A percentile compares a stretch with the other conserved stretches of the same genome.
These are phyloP conservation scores for Drosophila navojoa DNA, from an alignment of 1,140 invertebrate genomes.

Conservation along the genomic window DNA sequence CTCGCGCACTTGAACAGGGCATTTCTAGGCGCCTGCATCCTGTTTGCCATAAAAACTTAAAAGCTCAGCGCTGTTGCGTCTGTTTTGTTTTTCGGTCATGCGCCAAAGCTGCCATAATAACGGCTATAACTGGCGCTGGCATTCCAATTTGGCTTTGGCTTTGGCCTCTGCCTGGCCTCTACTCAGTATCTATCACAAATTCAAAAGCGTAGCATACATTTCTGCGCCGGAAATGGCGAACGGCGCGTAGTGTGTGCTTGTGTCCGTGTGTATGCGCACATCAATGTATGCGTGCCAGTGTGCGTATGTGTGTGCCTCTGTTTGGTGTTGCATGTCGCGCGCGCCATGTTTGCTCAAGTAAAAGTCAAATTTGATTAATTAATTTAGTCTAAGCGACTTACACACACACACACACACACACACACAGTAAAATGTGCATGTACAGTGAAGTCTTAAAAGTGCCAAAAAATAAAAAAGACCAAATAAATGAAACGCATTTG, in stretches of 20 bases:
- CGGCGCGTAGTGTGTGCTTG: slow-evolving; percentile 49
- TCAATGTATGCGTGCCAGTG: background rate
- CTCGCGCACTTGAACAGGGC: slow-evolving; percentile 12
- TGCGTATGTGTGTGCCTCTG: slow-evolving; percentile 27
- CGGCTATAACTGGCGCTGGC: slow-evolving; percentile 18
- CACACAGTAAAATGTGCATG: background rate
- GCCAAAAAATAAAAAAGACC: background rate
- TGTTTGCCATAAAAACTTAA: slow-evolving; percentile 39
- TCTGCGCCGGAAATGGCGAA: slow-evolving; percentile 54
- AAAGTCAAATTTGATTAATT: slow-evolving; percentile 67
- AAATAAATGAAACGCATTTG: slow-evolving; percentile 17
- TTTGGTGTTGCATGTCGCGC: slow-evolving; percentile 57
- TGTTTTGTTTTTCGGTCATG: slow-evolving; percentile 48
- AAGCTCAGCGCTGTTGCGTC: slow-evolving; percentile 47
- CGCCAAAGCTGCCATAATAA: slow-evolving; percentile 61
- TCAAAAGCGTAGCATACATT: slow-evolving; percentile 58
- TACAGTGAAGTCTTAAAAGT: slow-evolving; percentile 32
- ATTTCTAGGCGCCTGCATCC: slow-evolving; percentile 34
- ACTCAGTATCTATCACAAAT: slow-evolving; percentile 70
- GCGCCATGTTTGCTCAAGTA: slow-evolving; percentile 68
- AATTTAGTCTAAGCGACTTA: slow-evolving; percentile 37
- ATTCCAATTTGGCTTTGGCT: background rate
- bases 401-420: background rate
- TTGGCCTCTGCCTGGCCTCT: slow-evolving; percentile 24
- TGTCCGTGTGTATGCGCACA: slow-evolving; percentile 22